A percentile compares a stretch with the other conserved stretches of the same genome.
phyloP scores from a whole-genome alignment of 1,140 invertebrate genomes.

The Bombus superbus region DNA sequence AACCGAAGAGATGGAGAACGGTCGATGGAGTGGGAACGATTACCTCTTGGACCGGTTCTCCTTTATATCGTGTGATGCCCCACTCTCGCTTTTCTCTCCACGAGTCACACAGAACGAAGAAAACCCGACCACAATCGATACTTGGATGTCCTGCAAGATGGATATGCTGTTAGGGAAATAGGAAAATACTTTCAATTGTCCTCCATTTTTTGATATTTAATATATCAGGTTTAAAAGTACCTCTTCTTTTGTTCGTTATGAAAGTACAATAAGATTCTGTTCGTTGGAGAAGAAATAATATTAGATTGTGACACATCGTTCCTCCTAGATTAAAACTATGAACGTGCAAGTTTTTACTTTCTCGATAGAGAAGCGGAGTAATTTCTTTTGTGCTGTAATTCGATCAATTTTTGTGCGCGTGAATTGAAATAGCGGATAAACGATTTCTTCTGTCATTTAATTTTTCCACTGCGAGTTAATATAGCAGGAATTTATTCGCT shows the following conservation, averaged over 20 bases:
- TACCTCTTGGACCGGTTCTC: constrained; percentile 76
- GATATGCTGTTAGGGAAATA: not conserved
- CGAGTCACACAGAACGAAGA: constrained; percentile 3
- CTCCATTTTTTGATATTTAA: not conserved
- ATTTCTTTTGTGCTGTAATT: too few relatives aligned
- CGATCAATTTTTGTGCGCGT: too few relatives aligned
- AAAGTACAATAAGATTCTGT: not conserved
- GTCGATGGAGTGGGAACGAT: constrained; percentile 68
- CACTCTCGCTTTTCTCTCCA: constrained; percentile 61
- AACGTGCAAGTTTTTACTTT: too few relatives aligned
- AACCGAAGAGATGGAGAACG: constrained; percentile 65
- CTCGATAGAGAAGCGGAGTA: too few relatives aligned
- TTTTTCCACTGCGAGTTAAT: too few relatives aligned
- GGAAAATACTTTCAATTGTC: not conserved
- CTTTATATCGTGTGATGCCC: constrained; percentile 71
- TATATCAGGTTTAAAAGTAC: not conserved
- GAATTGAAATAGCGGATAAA: too few relatives aligned
- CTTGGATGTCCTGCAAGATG: not conserved
- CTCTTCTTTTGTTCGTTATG: not conserved
- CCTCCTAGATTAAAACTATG: too few relatives aligned
- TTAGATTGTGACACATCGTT: too few relatives aligned
- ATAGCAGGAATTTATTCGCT: too few relatives aligned
- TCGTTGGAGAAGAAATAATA: not conserved
- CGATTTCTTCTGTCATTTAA: too few relatives aligned
- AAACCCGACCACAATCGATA: constrained; percentile 27